Percentiles rank a stretch among this genome's conserved stretches.
These are phyloP conservation scores for Phrynocephalus guinanensis DNA, from an alignment of 2,797 vertebrate genomes.

Conservation along the genomic window DNA sequence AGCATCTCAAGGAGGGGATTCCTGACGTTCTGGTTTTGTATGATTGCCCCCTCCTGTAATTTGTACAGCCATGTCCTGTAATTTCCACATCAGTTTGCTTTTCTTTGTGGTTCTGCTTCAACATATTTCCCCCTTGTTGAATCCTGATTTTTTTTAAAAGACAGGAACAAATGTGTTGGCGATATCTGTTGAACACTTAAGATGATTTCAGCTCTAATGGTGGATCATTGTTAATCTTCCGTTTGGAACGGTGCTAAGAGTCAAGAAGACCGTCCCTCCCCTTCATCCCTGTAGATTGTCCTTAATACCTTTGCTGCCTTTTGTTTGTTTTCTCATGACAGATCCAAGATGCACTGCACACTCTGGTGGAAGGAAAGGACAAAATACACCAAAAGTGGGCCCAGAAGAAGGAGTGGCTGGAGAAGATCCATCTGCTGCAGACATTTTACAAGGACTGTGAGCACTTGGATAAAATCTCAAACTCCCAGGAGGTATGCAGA, in stretches of 20 bases:
- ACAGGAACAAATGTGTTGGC: too few relatives aligned
- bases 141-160: too few relatives aligned
- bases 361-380: slow-evolving; percentile 74
- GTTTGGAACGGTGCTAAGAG: background rate
- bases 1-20: background rate
- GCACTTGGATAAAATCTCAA: slow-evolving; percentile 82
- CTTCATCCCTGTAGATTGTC: background rate
- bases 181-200: too few relatives aligned
- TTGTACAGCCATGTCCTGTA: too few relatives aligned
- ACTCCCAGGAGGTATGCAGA: slow-evolving; percentile 84
- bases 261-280: background rate
- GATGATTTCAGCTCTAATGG: too few relatives aligned
- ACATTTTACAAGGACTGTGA: slow-evolving; percentile 85
- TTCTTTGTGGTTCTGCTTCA: too few relatives aligned
- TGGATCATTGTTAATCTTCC: too few relatives aligned
- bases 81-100: too few relatives aligned
- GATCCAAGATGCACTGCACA: slow-evolving; percentile 81
- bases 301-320: slow-evolving; percentile 1
- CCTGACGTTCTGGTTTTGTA: too few relatives aligned
- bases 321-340: slow-evolving; percentile 59
- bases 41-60: too few relatives aligned
- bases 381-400: slow-evolving; percentile 84
- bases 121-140: background rate
- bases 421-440: slow-evolving; percentile 81
- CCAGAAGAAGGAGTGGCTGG: slow-evolving; percentile 81